Conservation (phyloP, 64 coral and sea anemone genomes). For the Actinia equina region DNA sequence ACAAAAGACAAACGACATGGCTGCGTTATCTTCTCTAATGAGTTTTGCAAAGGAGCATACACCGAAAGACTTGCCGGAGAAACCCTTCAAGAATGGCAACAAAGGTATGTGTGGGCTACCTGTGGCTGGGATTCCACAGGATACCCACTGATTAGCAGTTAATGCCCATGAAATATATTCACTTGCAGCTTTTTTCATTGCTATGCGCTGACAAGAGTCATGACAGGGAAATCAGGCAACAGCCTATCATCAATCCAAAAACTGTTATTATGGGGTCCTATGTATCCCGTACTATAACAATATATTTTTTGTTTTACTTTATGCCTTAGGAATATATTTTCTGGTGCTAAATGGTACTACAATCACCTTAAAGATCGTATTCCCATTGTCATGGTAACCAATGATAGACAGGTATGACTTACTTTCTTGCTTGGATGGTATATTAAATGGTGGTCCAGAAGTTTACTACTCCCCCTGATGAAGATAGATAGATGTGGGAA, state of each 20-base stretch:
- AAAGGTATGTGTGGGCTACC: constrained; percentile 36
- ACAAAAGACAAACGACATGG: constrained; percentile 64
- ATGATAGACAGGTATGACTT: constrained; percentile 49
- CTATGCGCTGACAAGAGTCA: neutral
- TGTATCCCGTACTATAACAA: neutral
- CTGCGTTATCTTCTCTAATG: constrained; percentile 81
- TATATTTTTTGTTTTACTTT: neutral
- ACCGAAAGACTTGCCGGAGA: constrained; percentile 58
- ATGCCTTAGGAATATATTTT: constrained; percentile 55
- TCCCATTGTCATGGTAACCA: constrained; percentile 67
- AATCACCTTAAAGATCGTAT: constrained; percentile 58
- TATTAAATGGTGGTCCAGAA: no score
- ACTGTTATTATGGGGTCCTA: neutral
- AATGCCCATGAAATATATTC: neutral
- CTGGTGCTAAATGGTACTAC: constrained; percentile 72
- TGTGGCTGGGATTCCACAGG: neutral
- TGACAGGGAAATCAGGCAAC: no score
- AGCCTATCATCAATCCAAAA: no score
- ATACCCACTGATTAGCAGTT: neutral
- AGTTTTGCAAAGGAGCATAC: constrained; percentile 85
- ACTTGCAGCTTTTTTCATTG: neutral
- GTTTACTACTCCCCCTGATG: no score
- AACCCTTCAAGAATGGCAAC: constrained; percentile 66
- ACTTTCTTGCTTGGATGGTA: no score
- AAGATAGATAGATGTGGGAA: no score